Evolutionary conservation across 2,888 invertebrate species (phyloP).

Genomic region (Congeria kusceri): DNA sequence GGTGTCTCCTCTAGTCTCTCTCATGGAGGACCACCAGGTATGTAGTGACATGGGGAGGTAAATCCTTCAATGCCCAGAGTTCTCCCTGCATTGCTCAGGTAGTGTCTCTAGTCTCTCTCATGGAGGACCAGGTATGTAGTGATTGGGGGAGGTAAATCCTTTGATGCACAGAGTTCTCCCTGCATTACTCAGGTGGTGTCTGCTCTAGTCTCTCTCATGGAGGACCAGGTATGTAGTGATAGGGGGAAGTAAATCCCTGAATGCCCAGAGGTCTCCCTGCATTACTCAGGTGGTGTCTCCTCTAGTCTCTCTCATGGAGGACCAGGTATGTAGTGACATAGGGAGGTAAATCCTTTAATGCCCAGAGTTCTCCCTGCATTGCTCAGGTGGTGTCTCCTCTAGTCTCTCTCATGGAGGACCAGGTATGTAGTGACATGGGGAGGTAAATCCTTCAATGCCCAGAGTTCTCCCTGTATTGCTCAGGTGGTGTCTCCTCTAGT

Average conservation of each 20-base stretch:
- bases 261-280: no score
- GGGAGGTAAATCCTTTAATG: conserved; percentile 87
- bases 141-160: no score
- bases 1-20: conserved; percentile 86
- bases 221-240: no score
- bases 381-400: conserved; percentile 86
- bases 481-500: conserved; percentile 87
- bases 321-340: conserved; percentile 87
- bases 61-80: conserved; percentile 77
- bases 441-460: conserved; percentile 85
- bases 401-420: conserved; percentile 87
- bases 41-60: conserved; percentile 88
- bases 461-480: conserved; percentile 82
- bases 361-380: conserved; percentile 81
- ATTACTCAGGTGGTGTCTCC: conserved; percentile 85
- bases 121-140: no score
- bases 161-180: no score
- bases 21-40: conserved; percentile 86
- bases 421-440: conserved; percentile 88
- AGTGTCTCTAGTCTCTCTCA: no score
- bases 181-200: conserved; percentile 82
- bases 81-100: conserved; percentile 73
- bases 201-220: conserved; percentile 84
- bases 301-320: conserved; percentile 80
- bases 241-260: no score